Evolutionary conservation across 2,797 vertebrate genomes (phyloP).

Genomic region (Pseudomugil gertrudae): DNA sequence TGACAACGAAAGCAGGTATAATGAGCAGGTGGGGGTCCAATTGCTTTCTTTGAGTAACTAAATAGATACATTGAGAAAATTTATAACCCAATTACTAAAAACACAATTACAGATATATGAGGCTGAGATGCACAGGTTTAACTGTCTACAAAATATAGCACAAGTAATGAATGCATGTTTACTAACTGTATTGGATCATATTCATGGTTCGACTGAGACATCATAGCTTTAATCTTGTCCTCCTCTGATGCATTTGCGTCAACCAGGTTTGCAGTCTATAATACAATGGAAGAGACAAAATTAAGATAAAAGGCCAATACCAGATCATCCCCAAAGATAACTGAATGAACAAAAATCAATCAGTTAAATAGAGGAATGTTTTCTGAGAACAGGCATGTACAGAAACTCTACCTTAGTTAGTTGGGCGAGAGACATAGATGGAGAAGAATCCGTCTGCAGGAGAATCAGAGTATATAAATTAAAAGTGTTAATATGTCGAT

Average conservation of each 20-base stretch:
- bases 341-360: not conserved
- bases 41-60: conserved; percentile 96
- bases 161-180: conserved; percentile 4
- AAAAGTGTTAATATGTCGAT: conserved; percentile 56
- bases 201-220: conserved; percentile 98
- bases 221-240: conserved; percentile 99
- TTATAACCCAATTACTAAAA: not conserved
- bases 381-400: conserved; percentile 4
- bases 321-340: not conserved
- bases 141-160: not conserved
- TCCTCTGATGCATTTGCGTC: conserved; percentile 99
- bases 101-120: not conserved
- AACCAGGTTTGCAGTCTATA: conserved; percentile 98
- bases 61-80: conserved; percentile 30
- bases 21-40: conserved; percentile 93
- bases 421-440: conserved; percentile 78
- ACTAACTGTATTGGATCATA: conserved; percentile 99
- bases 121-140: not conserved
- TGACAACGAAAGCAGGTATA: conserved; percentile 97
- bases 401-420: conserved; percentile 75
- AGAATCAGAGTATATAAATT: conserved; percentile 78
- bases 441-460: conserved; percentile 81
- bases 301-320: not conserved
- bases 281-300: not conserved
- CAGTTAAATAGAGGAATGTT: not conserved